These are phyloP conservation scores for Manis crassicaudata DNA, from an alignment of 2,797 vertebrate genomes.

Conservation along the genomic window DNA sequence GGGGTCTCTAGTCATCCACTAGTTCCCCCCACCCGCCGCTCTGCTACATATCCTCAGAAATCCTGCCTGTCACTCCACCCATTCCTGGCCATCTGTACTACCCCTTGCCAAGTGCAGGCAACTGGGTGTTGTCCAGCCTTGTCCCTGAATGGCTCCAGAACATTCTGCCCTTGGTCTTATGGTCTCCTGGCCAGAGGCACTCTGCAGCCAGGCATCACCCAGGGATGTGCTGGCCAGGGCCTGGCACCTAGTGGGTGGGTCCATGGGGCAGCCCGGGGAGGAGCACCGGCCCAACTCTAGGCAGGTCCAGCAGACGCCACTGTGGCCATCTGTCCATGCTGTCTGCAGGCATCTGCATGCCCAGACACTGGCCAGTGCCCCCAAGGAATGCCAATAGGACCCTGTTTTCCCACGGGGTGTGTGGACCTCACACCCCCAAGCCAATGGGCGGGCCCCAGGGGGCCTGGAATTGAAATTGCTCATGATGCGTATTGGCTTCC, in stretches of 20 bases:
- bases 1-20: not conserved
- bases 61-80: not conserved
- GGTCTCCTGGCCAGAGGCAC: not conserved
- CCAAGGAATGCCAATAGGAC: not conserved
- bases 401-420: not conserved
- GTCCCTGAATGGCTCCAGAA: not conserved
- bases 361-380: rapidly evolving
- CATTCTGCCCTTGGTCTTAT: not conserved
- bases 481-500: not conserved
- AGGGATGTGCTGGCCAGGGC: not conserved
- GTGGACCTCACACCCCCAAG: not conserved
- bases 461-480: not conserved
- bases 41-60: not conserved
- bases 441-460: not conserved
- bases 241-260: not conserved
- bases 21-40: too few relatives aligned
- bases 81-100: not conserved
- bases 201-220: not conserved
- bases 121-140: not conserved
- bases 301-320: not conserved
- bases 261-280: not conserved
- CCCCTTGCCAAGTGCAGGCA: not conserved
- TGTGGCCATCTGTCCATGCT: not conserved
- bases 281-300: not conserved
- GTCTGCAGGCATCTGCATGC: not conserved